Evolutionary conservation across 2,797 vertebrate genomes (phyloP).

Genomic region (Catharus ustulatus): DNA sequence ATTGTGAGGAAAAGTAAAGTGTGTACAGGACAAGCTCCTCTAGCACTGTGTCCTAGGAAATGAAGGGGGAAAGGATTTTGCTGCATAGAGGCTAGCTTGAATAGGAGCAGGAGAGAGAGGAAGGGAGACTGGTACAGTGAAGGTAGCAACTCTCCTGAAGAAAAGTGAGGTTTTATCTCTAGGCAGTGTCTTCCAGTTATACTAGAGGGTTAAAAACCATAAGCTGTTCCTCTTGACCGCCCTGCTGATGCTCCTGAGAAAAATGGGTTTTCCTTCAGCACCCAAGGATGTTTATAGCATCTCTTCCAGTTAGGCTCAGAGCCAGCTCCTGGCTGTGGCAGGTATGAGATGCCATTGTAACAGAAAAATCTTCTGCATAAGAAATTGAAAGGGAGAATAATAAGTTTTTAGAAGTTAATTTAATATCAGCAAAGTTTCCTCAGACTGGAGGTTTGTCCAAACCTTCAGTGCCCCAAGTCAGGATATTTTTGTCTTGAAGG

Average conservation of each 20-base stretch:
- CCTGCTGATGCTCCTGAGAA: background rate
- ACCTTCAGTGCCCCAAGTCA: background rate
- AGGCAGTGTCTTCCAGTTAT: background rate
- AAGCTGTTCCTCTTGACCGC: background rate
- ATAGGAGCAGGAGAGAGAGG: fast-evolving
- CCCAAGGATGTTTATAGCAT: background rate
- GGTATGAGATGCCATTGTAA: background rate
- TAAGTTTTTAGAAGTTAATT: background rate
- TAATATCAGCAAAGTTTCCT: background rate
- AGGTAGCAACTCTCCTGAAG: background rate
- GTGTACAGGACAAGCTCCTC: background rate
- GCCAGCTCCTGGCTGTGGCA: background rate
- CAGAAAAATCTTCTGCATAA: background rate
- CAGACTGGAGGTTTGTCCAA: background rate
- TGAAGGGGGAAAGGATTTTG: fast-evolving
- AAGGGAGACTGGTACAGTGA: fast-evolving
- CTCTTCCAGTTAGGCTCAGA: background rate
- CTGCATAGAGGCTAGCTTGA: background rate
- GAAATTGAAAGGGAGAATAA: background rate
- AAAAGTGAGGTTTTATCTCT: background rate
- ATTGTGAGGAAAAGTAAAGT: background rate
- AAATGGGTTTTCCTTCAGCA: background rate
- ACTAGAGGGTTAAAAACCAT: background rate
- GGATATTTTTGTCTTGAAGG: conserved; percentile 35
- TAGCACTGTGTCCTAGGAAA: background rate